Evolutionary conservation across 2,888 invertebrate species (phyloP).

Genomic region (Drosophila mettleri): DNA sequence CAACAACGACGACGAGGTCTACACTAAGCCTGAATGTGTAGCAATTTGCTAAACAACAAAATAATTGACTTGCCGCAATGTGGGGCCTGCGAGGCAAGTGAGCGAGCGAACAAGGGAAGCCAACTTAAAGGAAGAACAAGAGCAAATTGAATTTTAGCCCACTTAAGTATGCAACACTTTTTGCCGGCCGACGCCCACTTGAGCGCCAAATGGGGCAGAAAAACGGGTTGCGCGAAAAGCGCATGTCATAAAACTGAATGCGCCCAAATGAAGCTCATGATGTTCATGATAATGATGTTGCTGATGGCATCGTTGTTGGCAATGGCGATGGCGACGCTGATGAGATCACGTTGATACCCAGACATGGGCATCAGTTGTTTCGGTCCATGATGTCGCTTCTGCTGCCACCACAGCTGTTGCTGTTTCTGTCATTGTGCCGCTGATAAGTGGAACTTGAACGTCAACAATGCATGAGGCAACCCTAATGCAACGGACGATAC

Average conservation of each 20-base stretch:
- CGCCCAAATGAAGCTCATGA: slow-evolving; percentile 63
- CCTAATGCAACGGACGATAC: slow-evolving; percentile 61
- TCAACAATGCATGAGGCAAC: slow-evolving; percentile 70
- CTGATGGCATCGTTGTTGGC: slow-evolving; percentile 12
- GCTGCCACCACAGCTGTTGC: slow-evolving; percentile 20
- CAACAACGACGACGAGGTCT: slow-evolving; percentile 29
- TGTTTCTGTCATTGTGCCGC: slow-evolving; percentile 27
- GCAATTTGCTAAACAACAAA: slow-evolving; percentile 77
- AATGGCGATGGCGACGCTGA: slow-evolving; percentile 23
- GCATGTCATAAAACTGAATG: slow-evolving; percentile 65
- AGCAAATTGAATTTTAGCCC: slow-evolving; percentile 61
- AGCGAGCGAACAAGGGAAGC: background rate
- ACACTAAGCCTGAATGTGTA: slow-evolving; percentile 63
- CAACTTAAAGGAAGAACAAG: slow-evolving; percentile 51
- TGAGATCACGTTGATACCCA: slow-evolving; percentile 43
- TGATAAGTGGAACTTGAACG: slow-evolving; percentile 75
- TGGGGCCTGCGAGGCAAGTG: slow-evolving; percentile 33
- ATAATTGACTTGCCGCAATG: slow-evolving; percentile 76
- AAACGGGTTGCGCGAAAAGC: slow-evolving; percentile 68
- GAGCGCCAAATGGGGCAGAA: slow-evolving; percentile 60
- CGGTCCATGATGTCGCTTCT: slow-evolving; percentile 14
- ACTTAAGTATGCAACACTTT: slow-evolving; percentile 68
- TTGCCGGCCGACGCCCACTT: slow-evolving; percentile 49
- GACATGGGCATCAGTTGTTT: slow-evolving; percentile 7
- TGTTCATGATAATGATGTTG: slow-evolving; percentile 28